Conservation (phyloP, 2,113 vertebrate genomes). For the Phalacrocorax pelagicus region DNA sequence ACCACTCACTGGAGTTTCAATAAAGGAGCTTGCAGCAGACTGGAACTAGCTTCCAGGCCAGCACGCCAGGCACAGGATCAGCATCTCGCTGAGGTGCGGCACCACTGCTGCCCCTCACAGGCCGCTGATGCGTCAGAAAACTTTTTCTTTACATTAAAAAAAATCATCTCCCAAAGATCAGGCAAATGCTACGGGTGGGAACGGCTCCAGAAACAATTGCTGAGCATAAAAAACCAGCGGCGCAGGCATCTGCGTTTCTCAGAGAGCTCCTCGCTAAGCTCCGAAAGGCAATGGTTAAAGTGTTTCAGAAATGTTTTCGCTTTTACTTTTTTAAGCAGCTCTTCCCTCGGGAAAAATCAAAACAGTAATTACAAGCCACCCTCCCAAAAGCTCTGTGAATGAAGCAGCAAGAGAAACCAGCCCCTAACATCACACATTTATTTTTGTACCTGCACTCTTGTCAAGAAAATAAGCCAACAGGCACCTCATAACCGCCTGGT, state of each 20-base stretch:
- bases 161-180: not conserved
- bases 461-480: conserved; percentile 96
- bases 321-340: not conserved
- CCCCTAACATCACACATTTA: not conserved
- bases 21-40: not conserved
- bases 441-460: conserved; percentile 88
- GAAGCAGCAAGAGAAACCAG: not conserved
- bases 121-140: not conserved
- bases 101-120: not conserved
- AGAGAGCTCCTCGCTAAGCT: not conserved
- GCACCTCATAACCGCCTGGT: conserved; percentile 98
- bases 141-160: not conserved
- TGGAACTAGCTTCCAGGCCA: not conserved
- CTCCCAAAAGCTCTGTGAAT: not conserved
- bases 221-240: not conserved
- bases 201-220: not conserved
- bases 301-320: not conserved
- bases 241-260: rapidly evolving
- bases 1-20: not conserved
- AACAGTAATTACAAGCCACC: not conserved
- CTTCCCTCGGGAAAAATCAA: not conserved
- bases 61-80: not conserved
- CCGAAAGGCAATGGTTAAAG: not conserved
- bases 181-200: rapidly evolving
- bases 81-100: not conserved